Conservation (phyloP, 92 coral and sea anemone species). For the Paragorgia papillata region DNA sequence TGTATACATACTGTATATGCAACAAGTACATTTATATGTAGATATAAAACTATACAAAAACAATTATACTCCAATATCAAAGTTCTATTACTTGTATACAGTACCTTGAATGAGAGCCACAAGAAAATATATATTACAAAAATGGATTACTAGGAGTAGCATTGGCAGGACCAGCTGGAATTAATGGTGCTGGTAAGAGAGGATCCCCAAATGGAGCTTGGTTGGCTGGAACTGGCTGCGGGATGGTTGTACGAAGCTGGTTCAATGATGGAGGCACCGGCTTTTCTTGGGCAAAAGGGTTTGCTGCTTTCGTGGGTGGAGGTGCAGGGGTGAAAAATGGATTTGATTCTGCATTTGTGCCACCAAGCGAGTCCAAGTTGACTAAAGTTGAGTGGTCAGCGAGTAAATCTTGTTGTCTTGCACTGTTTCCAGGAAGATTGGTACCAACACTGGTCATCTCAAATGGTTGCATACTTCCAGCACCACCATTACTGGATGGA, state of each 20-base stretch:
- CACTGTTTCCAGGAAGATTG: slow-evolving; percentile 38
- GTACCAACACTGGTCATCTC: slow-evolving; percentile 37
- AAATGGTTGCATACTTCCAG: slow-evolving; percentile 43
- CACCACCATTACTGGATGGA: slow-evolving; percentile 12
- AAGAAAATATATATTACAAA: neutral
- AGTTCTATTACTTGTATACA: too few relatives aligned
- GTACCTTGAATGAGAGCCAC: too few relatives aligned
- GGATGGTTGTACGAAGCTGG: slow-evolving; percentile 75
- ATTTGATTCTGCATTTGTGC: slow-evolving; percentile 72
- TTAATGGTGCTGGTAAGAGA: slow-evolving; percentile 86
- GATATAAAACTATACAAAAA: too few relatives aligned
- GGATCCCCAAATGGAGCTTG: slow-evolving; percentile 67
- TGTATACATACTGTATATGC: too few relatives aligned
- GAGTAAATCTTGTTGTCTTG: slow-evolving; percentile 59
- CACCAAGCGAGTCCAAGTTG: slow-evolving; percentile 74
- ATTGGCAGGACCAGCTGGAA: slow-evolving; percentile 68
- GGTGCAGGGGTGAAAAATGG: slow-evolving; percentile 79
- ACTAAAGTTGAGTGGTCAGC: slow-evolving; percentile 79
- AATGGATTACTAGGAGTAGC: slow-evolving; percentile 43
- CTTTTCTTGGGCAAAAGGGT: slow-evolving; percentile 91
- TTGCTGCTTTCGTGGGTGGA: slow-evolving; percentile 68
- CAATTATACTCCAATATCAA: too few relatives aligned
- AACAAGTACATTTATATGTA: too few relatives aligned
- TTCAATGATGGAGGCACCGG: slow-evolving; percentile 95
- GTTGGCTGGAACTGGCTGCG: slow-evolving; percentile 43